A percentile compares a stretch with the other conserved stretches of the same genome.
Conservation (phyloP, 2,113 vertebrate species). For the Apodemus sylvaticus region DNA sequence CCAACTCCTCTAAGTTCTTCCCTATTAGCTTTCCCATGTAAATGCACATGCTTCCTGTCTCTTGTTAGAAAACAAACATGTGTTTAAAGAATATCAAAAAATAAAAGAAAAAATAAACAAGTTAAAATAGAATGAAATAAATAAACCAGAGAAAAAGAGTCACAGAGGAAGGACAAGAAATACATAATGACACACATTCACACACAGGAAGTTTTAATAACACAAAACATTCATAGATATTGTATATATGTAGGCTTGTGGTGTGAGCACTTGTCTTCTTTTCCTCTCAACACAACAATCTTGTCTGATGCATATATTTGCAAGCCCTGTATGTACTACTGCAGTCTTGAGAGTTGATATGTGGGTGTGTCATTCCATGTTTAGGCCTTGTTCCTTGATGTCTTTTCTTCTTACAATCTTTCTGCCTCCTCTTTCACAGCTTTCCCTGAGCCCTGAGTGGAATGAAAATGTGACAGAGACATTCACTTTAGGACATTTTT, state of each 20-base stretch:
- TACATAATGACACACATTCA: not conserved
- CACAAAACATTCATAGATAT: not conserved
- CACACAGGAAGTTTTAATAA: not conserved
- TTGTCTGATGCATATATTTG: not conserved
- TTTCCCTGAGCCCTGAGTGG: not conserved
- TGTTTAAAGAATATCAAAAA: not conserved
- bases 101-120: not conserved
- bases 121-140: not conserved
- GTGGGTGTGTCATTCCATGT: not conserved
- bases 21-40: not conserved
- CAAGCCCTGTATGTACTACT: not conserved
- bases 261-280: not conserved
- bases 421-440: not conserved
- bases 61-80: not conserved
- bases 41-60: not conserved
- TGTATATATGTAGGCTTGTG: not conserved
- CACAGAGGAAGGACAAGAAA: not conserved
- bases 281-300: not conserved
- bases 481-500: not conserved
- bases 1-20: not conserved
- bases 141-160: not conserved
- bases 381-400: not conserved
- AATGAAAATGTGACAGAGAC: not conserved
- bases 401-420: not conserved
- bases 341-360: not conserved